Percentiles rank a stretch among this genome's conserved stretches.
These are phyloP conservation scores for Phaenicophaeus curvirostris DNA, from an alignment of 2,797 vertebrate genomes.

Conservation along the genomic window DNA sequence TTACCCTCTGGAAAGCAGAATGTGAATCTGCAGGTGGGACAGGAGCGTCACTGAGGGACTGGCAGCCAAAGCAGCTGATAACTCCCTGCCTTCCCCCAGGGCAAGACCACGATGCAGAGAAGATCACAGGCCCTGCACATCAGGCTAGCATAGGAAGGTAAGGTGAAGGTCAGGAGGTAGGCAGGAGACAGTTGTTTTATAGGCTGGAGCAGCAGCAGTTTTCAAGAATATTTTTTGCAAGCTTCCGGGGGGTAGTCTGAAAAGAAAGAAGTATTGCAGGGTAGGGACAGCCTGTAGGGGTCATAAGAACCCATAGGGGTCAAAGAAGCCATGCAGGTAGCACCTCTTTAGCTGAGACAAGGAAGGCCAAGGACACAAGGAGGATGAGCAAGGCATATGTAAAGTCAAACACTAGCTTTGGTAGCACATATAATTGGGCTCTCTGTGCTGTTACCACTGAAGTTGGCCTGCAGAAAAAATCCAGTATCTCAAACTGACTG, in stretches of 20 bases:
- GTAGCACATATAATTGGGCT: accelerated
- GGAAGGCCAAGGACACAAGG: neutral
- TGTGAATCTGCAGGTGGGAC: neutral
- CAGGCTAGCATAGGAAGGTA: too few relatives aligned
- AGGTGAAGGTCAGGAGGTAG: neutral
- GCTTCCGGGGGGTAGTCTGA: neutral
- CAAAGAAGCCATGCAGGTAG: neutral
- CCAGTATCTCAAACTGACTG: neutral
- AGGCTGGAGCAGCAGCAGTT: neutral
- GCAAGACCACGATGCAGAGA: neutral
- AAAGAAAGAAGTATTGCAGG: neutral
- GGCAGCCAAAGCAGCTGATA: accelerated
- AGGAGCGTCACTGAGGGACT: too few relatives aligned
- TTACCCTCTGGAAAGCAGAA: neutral
- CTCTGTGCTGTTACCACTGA: accelerated
- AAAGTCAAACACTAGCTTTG: neutral
- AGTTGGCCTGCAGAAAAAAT: neutral
- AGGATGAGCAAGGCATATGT: neutral
- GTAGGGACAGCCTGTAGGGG: neutral
- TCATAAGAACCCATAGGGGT: too few relatives aligned
- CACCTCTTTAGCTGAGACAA: neutral
- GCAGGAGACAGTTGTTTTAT: neutral
- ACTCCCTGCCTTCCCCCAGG: too few relatives aligned
- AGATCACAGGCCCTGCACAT: accelerated
- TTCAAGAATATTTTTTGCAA: neutral